Evolutionary conservation across 2,888 invertebrate species (phyloP).

Genomic region (Netelia inedita): DNA sequence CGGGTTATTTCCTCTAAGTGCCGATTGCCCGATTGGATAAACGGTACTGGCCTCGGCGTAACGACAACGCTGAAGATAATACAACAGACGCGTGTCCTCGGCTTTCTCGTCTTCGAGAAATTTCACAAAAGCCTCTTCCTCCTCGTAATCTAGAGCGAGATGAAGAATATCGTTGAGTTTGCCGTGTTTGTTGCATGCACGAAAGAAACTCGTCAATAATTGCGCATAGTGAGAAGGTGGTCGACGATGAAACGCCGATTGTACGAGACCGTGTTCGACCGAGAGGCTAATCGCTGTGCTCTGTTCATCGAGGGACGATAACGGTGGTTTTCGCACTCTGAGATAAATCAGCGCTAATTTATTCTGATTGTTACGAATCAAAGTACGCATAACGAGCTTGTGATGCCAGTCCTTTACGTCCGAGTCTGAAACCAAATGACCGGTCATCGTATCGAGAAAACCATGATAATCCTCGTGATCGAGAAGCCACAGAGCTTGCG

Average conservation of each 20-base stretch:
- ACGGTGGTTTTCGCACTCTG: conserved; percentile 87
- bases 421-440: conserved; percentile 78
- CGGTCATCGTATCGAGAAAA: conserved; percentile 81
- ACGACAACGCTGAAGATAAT: conserved; percentile 88
- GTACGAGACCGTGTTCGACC: conserved; percentile 81
- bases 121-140: conserved; percentile 89
- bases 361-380: conserved; percentile 89
- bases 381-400: conserved; percentile 88
- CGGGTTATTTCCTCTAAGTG: conserved; percentile 24
- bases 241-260: conserved; percentile 81
- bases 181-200: conserved; percentile 79
- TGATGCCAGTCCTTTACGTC: conserved; percentile 91
- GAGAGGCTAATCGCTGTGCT: conserved; percentile 79
- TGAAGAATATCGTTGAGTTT: conserved; percentile 86
- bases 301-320: conserved; percentile 86
- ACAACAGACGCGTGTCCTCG: conserved; percentile 90
- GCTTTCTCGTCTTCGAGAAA: conserved; percentile 89
- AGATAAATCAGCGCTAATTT: conserved; percentile 91
- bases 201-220: conserved; percentile 79
- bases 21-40: conserved; percentile 37
- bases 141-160: conserved; percentile 87
- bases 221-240: conserved; percentile 81
- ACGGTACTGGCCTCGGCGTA: conserved; percentile 78
- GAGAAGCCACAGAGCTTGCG: conserved; percentile 95
- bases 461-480: conserved; percentile 94